Evolutionary conservation across 2,113 vertebrate species (phyloP).

Genomic region (Colaptes auratus): DNA sequence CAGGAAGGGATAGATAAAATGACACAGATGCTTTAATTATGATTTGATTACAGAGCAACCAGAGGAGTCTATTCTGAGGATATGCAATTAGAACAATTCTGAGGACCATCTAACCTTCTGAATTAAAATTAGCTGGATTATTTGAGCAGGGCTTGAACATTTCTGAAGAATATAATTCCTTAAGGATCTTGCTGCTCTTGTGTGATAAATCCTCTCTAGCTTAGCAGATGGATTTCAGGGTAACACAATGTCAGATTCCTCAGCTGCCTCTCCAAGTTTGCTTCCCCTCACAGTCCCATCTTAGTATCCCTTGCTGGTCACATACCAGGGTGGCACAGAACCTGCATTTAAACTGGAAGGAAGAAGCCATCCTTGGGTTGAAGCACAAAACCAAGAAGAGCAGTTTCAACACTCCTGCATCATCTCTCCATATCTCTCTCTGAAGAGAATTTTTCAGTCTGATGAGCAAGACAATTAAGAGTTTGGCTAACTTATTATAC

Average conservation of each 20-base stretch:
- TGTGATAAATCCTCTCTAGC: not conserved
- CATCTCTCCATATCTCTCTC: not conserved
- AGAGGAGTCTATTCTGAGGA: slow-evolving; percentile 55
- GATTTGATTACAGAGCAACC: slow-evolving; percentile 61
- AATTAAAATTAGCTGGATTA: slow-evolving; percentile 64
- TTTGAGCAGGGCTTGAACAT: not conserved
- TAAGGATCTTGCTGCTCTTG: slow-evolving; percentile 13
- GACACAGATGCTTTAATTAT: slow-evolving; percentile 66
- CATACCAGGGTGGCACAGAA: fast-evolving
- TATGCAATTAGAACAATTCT: slow-evolving; percentile 45
- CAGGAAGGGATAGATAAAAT: slow-evolving; percentile 47
- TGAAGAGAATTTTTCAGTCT: not conserved
- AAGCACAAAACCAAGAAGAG: not conserved
- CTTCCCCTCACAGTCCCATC: not conserved
- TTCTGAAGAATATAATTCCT: not conserved
- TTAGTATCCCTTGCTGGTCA: not conserved
- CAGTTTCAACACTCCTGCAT: not conserved
- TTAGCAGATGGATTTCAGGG: slow-evolving; percentile 14
- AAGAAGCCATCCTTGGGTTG: not conserved
- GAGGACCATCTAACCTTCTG: slow-evolving; percentile 48
- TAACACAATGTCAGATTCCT: not conserved
- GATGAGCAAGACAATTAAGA: not conserved
- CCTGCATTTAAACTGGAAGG: not conserved
- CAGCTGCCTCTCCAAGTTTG: not conserved
- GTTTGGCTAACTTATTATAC: not conserved